Conservation (phyloP, 2,888 invertebrate genomes). For the Drosophila vallismaia region DNA sequence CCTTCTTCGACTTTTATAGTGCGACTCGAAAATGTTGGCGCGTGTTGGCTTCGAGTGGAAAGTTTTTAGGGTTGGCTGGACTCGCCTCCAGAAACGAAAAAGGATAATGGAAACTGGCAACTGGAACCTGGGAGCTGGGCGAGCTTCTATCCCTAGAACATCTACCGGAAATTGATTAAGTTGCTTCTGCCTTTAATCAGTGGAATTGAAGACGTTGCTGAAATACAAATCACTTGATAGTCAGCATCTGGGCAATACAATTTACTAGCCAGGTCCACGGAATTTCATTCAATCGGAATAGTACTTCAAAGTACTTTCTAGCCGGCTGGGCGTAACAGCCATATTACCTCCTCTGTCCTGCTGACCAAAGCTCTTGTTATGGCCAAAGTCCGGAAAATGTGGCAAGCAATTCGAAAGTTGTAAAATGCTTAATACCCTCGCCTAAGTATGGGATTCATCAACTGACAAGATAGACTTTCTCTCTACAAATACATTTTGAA, state of each 20-base stretch:
- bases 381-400: constrained; percentile 22
- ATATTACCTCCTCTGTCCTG: not conserved
- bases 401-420: constrained; percentile 30
- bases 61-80: constrained; percentile 23
- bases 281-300: constrained; percentile 6
- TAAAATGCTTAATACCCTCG: constrained; percentile 33
- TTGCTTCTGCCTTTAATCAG: constrained; percentile 63
- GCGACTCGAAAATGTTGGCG: constrained; percentile 29
- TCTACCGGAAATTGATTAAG: constrained; percentile 73
- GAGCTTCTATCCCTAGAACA: constrained; percentile 25
- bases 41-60: constrained; percentile 31
- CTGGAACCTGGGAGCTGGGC: not conserved
- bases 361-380: constrained; percentile 17
- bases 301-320: constrained; percentile 25
- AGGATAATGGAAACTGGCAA: not conserved
- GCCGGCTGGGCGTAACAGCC: not conserved
- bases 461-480: constrained; percentile 3
- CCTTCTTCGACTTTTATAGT: constrained; percentile 10
- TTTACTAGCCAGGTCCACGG: not conserved
- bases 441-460: constrained; percentile 26
- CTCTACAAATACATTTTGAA: not conserved
- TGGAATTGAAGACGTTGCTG: constrained; percentile 43
- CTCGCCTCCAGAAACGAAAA: not conserved
- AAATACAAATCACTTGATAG: constrained; percentile 62
- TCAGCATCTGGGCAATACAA: constrained; percentile 9